Evolutionary conservation across 2,797 vertebrate species (phyloP).

Genomic region (Mallotus villosus): DNA sequence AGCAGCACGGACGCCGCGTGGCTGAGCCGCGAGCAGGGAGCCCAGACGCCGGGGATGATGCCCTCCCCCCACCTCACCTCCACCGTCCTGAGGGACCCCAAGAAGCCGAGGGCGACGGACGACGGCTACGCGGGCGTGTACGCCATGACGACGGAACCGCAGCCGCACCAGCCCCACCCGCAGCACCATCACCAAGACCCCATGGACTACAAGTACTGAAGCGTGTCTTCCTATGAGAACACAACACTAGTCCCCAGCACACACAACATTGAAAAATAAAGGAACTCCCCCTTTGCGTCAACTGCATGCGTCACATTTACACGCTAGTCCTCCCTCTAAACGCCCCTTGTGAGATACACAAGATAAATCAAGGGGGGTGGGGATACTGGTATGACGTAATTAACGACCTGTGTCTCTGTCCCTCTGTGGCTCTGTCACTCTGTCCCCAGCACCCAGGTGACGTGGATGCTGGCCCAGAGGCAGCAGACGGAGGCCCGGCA

Average conservation of each 20-base stretch:
- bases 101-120: slow-evolving; percentile 83
- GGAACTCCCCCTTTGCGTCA: background rate
- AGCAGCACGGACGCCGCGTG: slow-evolving; percentile 84
- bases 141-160: slow-evolving; percentile 91
- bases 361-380: too few species aligned
- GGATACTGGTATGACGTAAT: slow-evolving; percentile 84
- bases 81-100: slow-evolving; percentile 96
- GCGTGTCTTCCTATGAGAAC: background rate
- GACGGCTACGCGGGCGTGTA: slow-evolving; percentile 96
- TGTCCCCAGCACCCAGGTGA: slow-evolving; percentile 91
- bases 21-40: slow-evolving; percentile 80
- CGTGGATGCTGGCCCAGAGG: slow-evolving; percentile 99
- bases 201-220: slow-evolving; percentile 94
- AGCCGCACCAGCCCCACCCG: slow-evolving; percentile 76
- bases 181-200: slow-evolving; percentile 82
- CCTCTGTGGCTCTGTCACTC: too few species aligned
- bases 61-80: slow-evolving; percentile 96
- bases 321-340: too few species aligned
- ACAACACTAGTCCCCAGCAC: too few species aligned
- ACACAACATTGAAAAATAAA: background rate
- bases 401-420: background rate
- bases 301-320: background rate
- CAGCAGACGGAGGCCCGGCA: slow-evolving; percentile 97
- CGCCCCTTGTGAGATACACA: too few species aligned
- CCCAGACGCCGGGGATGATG: slow-evolving; percentile 97